phyloP scores from a whole-genome alignment of 37 sponge, comb jelly and placozoan species.

The Chondrosia reniformis region DNA sequence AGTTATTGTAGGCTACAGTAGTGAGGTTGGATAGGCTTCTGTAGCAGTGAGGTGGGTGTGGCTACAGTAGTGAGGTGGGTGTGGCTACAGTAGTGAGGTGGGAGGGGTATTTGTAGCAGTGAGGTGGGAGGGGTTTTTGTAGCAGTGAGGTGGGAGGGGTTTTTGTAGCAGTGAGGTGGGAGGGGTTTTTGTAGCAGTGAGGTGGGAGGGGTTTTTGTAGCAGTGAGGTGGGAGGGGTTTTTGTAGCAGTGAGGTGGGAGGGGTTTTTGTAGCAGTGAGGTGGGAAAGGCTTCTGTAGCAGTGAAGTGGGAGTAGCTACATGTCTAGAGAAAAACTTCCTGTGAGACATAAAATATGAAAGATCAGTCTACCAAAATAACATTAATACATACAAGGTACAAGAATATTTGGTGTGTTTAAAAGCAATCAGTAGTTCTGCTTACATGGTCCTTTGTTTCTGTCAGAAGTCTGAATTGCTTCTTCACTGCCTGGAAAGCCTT shows the following conservation, averaged over 20 bases:
- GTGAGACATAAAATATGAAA: too few relatives aligned
- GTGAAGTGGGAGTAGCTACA: too few relatives aligned
- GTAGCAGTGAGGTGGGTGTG: not conserved
- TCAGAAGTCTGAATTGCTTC: constrained; percentile 52
- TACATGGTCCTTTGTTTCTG: constrained; percentile 41
- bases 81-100: not conserved
- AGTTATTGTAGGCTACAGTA: too few relatives aligned
- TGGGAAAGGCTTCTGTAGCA: not conserved
- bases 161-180: not conserved
- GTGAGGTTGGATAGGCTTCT: not conserved
- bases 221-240: not conserved
- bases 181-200: not conserved
- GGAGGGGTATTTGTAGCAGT: not conserved
- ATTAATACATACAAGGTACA: too few relatives aligned
- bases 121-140: not conserved
- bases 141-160: not conserved
- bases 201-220: not conserved
- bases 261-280: not conserved
- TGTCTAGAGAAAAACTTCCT: too few relatives aligned
- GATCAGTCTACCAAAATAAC: too few relatives aligned
- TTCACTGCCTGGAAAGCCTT: constrained; percentile 55
- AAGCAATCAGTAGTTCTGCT: not conserved
- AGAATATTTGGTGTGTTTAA: too few relatives aligned
- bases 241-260: not conserved
- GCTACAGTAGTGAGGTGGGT: not conserved